A percentile compares a stretch with the other conserved stretches of the same genome.
These are phyloP conservation scores for Gracilinanus agilis DNA, from an alignment of 2,113 vertebrate species.

Conservation along the genomic window DNA sequence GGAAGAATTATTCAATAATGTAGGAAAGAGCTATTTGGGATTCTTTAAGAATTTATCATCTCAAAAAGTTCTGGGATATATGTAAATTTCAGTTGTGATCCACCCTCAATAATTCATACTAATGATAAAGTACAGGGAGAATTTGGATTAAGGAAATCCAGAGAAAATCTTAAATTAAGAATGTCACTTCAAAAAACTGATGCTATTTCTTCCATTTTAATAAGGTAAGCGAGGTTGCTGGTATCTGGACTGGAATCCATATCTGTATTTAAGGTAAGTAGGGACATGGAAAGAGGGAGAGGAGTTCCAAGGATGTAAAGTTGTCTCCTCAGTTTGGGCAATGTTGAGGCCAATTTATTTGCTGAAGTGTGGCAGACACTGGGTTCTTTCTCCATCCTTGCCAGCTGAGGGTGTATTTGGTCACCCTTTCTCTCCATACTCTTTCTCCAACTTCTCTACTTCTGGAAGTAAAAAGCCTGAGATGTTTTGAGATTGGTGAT, in stretches of 20 bases:
- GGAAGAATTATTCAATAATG: neutral
- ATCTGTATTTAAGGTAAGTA: neutral
- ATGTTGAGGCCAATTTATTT: conserved; percentile 49
- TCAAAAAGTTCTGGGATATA: neutral
- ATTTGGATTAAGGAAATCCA: neutral
- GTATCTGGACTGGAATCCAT: conserved; percentile 23
- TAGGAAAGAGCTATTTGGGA: neutral
- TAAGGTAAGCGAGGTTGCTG: conserved; percentile 4
- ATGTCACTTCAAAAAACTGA: neutral
- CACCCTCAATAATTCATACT: neutral
- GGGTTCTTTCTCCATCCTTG: neutral
- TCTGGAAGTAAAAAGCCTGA: neutral
- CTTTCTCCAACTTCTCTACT: neutral
- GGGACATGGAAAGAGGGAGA: neutral
- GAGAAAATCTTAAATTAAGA: neutral
- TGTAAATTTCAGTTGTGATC: conserved; percentile 22
- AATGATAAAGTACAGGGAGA: conserved; percentile 6
- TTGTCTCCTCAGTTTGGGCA: conserved; percentile 35
- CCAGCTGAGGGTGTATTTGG: neutral
- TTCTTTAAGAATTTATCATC: neutral
- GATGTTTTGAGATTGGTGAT: neutral
- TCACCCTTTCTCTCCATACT: neutral
- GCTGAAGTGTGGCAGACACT: neutral
- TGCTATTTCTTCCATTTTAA: conserved; percentile 13
- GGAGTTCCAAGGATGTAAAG: neutral